Conservation (phyloP, 1,140 invertebrate genomes). For the Panonychus citri region DNA sequence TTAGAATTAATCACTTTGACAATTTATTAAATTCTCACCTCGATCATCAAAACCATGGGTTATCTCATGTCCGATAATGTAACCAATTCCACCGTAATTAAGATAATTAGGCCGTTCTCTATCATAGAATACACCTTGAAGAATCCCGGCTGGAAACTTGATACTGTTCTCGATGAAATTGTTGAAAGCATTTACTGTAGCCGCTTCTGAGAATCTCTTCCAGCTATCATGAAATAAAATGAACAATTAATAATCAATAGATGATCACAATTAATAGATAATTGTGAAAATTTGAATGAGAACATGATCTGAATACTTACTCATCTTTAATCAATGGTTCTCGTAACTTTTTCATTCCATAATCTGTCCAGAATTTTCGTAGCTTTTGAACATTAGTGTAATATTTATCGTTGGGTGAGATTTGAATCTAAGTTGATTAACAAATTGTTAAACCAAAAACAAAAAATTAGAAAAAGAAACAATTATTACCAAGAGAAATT, state of each 20-base stretch:
- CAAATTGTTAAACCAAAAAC: too few relatives aligned
- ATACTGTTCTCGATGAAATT: conserved; percentile 57
- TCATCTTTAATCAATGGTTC: background rate
- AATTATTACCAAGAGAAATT: too few relatives aligned
- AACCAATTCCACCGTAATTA: conserved; percentile 14
- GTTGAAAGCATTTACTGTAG: conserved; percentile 53
- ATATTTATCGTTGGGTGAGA: background rate
- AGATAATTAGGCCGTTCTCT: background rate
- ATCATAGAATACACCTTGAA: conserved; percentile 38
- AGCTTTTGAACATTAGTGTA: background rate
- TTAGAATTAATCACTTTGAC: too few relatives aligned
- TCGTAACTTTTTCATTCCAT: background rate
- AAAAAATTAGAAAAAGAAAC: too few relatives aligned
- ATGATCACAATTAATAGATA: background rate
- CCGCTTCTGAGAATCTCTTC: conserved; percentile 47
- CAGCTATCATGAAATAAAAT: conserved; percentile 22
- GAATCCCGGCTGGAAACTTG: conserved; percentile 49
- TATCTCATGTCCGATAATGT: conserved; percentile 20
- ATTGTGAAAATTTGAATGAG: too few relatives aligned
- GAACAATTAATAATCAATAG: background rate
- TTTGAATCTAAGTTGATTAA: too few relatives aligned
- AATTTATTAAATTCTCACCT: conserved; percentile 29
- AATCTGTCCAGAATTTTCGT: background rate
- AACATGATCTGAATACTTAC: background rate
- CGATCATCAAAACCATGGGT: conserved; percentile 30